Evolutionary conservation across 2,888 invertebrate species (phyloP).

Genomic region (Oithona nana): DNA sequence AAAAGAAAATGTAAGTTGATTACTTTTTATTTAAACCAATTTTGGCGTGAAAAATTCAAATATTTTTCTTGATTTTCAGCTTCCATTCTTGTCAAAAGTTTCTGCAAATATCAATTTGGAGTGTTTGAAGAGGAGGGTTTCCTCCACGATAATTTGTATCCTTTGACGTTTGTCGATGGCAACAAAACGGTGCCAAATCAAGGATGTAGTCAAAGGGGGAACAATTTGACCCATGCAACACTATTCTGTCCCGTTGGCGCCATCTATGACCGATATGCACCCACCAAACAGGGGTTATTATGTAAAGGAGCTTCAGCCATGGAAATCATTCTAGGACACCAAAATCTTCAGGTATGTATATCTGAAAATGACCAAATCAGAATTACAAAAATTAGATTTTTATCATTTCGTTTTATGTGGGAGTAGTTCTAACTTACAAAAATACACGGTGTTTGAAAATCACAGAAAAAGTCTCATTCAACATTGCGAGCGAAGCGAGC

Average conservation of each 20-base stretch:
- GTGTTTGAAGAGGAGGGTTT: not conserved
- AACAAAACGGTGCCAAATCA: not conserved
- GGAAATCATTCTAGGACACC: not conserved
- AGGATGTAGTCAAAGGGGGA: not conserved
- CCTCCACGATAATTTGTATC: not conserved
- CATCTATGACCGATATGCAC: conserved; percentile 5
- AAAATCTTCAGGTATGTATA: not conserved
- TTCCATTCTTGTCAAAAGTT: not conserved
- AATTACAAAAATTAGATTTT: too few species aligned
- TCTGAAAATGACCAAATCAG: too few species aligned
- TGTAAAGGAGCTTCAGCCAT: not conserved
- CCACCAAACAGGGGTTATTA: not conserved
- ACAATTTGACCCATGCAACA: not conserved
- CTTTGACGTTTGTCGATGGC: not conserved
- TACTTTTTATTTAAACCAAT: not conserved
- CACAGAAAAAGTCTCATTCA: too few species aligned
- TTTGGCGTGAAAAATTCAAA: not conserved
- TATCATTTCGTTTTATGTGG: too few species aligned
- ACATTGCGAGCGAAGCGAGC: too few species aligned
- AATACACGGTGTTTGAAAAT: too few species aligned
- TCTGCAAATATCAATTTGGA: not conserved
- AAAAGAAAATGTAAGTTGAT: not conserved
- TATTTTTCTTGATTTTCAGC: not conserved
- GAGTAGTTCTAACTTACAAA: too few species aligned
- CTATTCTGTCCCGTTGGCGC: not conserved